Base-by-base conservation (phyloP, 2,888 invertebrate genomes). In the Phorcus lineatus region DNA sequence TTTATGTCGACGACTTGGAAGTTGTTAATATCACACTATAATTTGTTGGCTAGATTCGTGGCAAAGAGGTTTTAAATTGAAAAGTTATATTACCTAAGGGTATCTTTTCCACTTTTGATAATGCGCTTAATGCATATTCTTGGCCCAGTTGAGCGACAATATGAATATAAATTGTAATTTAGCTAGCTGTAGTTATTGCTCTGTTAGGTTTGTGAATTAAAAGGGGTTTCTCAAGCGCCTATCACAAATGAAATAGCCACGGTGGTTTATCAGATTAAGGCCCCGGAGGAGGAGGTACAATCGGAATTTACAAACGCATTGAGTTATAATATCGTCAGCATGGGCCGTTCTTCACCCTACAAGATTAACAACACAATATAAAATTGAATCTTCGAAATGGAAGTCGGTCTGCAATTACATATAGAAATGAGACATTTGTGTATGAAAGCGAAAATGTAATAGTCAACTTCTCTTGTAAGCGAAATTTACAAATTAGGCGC, bases 61-160 rank as follows among this genome's bases (percentile, higher is more conserved):
- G 70, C 70, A 40, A 70, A 70, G 40, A 36, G 70, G 40, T 70
- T 70, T 70, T 31, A 36, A 70, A 70, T 70, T 70, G 70, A 70
- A 70, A 70, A 70, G 70, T 70, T 70, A 70, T 40, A 70, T 70
- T 70, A 70, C 70, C 70, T 70, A 70, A 70, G 70, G 70, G 70
- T 70, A 70, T 70, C 70, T 70, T 70, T 70, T 36, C 70, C 70
- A 70, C 70, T 70, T 70, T 70, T 36, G 70, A 70, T 70, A 70
- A 70, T 70, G 36, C 40, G 13, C 19, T 70, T 70, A 70, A 70
- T 36, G 70, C 40, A 70, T 70, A 36, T 70, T 70, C 70, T 6
- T 40, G 31, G 28, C n/a, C 36, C 36, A 16, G 31, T 70, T 31
- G 17, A 19, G 31, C 36, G 19, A 19, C 28, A 40, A 31, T 70